These are phyloP conservation scores for Ochropleura leucogaster DNA, from an alignment of 2,888 invertebrate genomes.

Conservation along the genomic window DNA sequence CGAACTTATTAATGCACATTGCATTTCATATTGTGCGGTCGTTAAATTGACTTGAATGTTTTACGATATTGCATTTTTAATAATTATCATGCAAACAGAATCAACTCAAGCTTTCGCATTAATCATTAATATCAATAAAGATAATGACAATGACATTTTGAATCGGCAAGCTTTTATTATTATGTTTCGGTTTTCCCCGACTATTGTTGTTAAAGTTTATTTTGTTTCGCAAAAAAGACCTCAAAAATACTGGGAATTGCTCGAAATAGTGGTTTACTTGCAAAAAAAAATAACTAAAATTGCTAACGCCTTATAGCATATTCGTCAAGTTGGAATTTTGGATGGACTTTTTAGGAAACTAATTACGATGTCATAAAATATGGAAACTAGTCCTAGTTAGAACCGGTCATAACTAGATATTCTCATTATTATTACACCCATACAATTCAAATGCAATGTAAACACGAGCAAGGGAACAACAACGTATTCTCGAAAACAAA, in stretches of 20 bases:
- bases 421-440: conserved; percentile 7
- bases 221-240: background rate
- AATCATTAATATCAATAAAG: conserved; percentile 44
- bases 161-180: background rate
- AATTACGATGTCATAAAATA: background rate
- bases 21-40: conserved; percentile 45
- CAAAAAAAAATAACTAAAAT: no score
- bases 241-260: background rate
- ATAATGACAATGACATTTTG: conserved; percentile 34
- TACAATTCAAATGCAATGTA: conserved; percentile 4
- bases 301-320: no score
- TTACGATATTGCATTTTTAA: conserved; percentile 53
- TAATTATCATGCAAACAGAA: conserved; percentile 36
- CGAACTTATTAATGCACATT: conserved; percentile 32
- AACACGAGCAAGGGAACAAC: conserved; percentile 13
- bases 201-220: background rate
- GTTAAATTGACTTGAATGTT: conserved; percentile 33
- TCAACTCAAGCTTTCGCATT: conserved; percentile 11
- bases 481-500: conserved; percentile 44
- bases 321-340: background rate
- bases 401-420: background rate
- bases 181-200: background rate
- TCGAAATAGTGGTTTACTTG: no score
- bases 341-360: background rate
- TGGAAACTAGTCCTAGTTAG: background rate